These are phyloP conservation scores for Zhengitettix transpicula DNA, from an alignment of 2,888 invertebrate species.

Conservation along the genomic window DNA sequence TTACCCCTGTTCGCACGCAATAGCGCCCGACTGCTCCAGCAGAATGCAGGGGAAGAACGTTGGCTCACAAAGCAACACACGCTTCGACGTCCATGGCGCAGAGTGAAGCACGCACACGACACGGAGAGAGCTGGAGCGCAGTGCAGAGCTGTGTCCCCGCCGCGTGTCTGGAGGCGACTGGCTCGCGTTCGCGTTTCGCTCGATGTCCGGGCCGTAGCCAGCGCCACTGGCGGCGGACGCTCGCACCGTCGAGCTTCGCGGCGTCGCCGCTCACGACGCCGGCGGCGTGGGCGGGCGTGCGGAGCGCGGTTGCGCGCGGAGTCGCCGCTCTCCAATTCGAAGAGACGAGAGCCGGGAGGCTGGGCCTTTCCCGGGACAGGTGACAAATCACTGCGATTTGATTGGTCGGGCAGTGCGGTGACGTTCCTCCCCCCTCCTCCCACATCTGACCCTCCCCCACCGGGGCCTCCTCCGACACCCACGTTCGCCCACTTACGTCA, in stretches of 20 bases:
- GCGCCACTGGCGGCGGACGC: neutral
- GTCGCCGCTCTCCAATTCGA: slow-evolving; percentile 6
- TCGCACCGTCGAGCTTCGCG: neutral
- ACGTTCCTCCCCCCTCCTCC: slow-evolving; percentile 6
- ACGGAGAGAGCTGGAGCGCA: neutral
- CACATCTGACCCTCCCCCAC: slow-evolving; percentile 15
- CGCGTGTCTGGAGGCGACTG: neutral
- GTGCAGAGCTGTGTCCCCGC: neutral
- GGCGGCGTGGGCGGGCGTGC: neutral
- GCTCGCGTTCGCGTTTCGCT: neutral
- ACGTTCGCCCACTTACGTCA: neutral
- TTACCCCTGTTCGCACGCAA: neutral
- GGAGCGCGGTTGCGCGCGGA: neutral
- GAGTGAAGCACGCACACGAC: too few species aligned
- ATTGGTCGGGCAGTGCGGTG: slow-evolving; percentile 18
- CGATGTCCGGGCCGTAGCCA: neutral
- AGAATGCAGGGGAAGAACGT: neutral
- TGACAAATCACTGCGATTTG: slow-evolving; percentile 13
- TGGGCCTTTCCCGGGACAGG: slow-evolving; percentile 11
- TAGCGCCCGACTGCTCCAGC: neutral
- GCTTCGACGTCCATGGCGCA: too few species aligned
- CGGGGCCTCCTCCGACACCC: slow-evolving; percentile 1
- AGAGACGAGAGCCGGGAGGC: slow-evolving; percentile 5
- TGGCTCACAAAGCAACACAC: too few species aligned
- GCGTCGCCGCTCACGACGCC: neutral